These are phyloP conservation scores for Corythaixoides concolor DNA, from an alignment of 2,113 vertebrate species.

Conservation along the genomic window DNA sequence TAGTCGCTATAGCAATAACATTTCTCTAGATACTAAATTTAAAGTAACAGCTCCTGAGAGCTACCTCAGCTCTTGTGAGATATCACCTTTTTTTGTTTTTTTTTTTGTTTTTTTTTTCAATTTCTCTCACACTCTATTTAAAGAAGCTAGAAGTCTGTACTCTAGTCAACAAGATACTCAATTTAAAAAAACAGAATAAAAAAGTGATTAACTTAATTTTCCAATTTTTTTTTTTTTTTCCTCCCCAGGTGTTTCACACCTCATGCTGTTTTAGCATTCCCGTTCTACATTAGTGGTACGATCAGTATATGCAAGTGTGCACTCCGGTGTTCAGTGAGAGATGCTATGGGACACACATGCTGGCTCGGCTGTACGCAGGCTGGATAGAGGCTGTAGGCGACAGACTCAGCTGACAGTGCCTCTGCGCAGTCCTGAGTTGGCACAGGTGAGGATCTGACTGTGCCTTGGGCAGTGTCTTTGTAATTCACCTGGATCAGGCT, in stretches of 20 bases:
- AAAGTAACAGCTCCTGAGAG: neutral
- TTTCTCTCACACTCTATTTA: neutral
- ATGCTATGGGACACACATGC: neutral
- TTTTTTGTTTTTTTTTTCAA: neutral
- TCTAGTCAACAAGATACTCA: neutral
- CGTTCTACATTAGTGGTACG: neutral
- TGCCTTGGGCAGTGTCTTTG: neutral
- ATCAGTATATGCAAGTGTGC: neutral
- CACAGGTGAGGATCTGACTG: neutral
- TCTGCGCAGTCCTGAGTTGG: neutral
- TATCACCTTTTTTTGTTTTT: neutral
- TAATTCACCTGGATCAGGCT: neutral
- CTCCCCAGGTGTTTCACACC: neutral
- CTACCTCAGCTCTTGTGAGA: neutral
- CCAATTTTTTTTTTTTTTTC: neutral
- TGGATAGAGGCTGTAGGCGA: neutral
- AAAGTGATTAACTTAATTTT: neutral
- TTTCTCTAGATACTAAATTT: neutral
- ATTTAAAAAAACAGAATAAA: neutral
- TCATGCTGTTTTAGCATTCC: neutral
- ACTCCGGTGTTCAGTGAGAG: neutral
- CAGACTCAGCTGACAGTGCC: neutral
- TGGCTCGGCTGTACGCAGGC: neutral
- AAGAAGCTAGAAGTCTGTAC: neutral
- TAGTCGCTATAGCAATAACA: slow-evolving; percentile 7